Evolutionary conservation across 2,113 vertebrate genomes (phyloP).

Genomic region (Ariopsis seemanni): DNA sequence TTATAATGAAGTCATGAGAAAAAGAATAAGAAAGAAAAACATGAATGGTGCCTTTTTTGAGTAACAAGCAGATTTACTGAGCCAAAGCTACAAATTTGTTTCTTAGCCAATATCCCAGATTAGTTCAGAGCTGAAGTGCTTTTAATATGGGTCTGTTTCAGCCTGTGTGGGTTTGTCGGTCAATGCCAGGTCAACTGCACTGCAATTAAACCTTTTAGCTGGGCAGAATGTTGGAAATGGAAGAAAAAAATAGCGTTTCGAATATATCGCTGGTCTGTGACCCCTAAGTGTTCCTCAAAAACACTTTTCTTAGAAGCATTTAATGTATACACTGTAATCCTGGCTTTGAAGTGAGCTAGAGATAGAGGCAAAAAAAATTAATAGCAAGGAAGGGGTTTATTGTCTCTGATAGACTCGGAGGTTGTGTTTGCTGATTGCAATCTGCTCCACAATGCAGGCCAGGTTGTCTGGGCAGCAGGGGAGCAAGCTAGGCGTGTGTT

Average conservation of each 20-base stretch:
- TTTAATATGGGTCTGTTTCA: constrained; percentile 48
- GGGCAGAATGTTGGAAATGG: constrained; percentile 1
- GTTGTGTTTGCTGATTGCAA: constrained; percentile 38
- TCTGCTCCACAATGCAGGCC: constrained; percentile 36
- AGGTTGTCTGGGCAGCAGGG: constrained; percentile 22
- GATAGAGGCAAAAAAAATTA: constrained; percentile 4
- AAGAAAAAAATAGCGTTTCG: constrained; percentile 1
- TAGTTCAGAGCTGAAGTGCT: constrained; percentile 11
- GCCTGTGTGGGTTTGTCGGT: constrained; percentile 30
- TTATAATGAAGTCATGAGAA: neutral
- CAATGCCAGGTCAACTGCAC: constrained; percentile 49
- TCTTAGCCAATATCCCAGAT: constrained; percentile 15
- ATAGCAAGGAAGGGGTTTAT: constrained; percentile 46
- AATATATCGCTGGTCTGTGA: constrained; percentile 6
- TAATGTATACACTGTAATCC: constrained; percentile 17
- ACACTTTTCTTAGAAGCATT: neutral
- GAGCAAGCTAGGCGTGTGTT: constrained; percentile 14
- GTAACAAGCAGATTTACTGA: neutral
- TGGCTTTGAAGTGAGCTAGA: constrained; percentile 34
- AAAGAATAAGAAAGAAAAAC: neutral
- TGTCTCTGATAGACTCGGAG: constrained; percentile 26
- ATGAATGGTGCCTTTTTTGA: neutral
- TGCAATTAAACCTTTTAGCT: constrained; percentile 46
- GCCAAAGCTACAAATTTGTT: constrained; percentile 12
- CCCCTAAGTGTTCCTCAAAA: neutral